Conservation (phyloP, 2,888 invertebrate genomes). For the Teleiodes luculella region DNA sequence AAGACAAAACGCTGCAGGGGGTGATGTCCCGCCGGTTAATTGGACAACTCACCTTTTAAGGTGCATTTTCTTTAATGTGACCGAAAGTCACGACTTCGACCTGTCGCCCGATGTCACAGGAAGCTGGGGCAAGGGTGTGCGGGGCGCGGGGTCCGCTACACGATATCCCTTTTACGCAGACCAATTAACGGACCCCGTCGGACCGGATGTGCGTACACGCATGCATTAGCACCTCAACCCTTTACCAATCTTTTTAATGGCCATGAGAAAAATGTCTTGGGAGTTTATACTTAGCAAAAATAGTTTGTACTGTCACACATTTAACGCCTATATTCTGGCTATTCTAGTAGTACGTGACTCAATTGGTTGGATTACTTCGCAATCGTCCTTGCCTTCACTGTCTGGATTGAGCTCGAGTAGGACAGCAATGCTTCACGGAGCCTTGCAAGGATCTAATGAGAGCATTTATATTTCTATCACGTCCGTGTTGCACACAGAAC, state of each 20-base stretch:
- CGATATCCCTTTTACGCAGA: conserved; percentile 77
- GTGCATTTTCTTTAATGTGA: conserved; percentile 43
- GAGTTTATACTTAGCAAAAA: conserved; percentile 50
- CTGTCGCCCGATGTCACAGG: conserved; percentile 48
- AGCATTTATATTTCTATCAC: conserved; percentile 53
- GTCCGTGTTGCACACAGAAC: conserved; percentile 25
- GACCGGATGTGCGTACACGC: conserved; percentile 72
- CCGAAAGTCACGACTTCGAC: conserved; percentile 47
- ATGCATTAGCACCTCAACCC: conserved; percentile 74
- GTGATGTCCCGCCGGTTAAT: conserved; percentile 45
- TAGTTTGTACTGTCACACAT: conserved; percentile 29
- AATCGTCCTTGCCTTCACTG: conserved; percentile 54
- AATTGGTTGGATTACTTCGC: conserved; percentile 50
- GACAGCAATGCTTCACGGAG: conserved; percentile 52
- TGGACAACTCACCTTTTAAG: conserved; percentile 47
- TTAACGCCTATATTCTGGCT: conserved; percentile 26
- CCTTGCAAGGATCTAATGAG: conserved; percentile 39
- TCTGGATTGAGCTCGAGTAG: conserved; percentile 39
- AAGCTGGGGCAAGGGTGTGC: conserved; percentile 46
- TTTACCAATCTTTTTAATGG: conserved; percentile 67
- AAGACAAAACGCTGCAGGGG: conserved; percentile 44
- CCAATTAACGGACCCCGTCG: conserved; percentile 73
- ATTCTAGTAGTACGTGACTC: conserved; percentile 45
- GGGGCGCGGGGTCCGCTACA: conserved; percentile 56
- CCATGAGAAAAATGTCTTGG: conserved; percentile 46